Base-by-base conservation (phyloP, 2,888 invertebrate genomes). In the Saturnia pavonia region DNA sequence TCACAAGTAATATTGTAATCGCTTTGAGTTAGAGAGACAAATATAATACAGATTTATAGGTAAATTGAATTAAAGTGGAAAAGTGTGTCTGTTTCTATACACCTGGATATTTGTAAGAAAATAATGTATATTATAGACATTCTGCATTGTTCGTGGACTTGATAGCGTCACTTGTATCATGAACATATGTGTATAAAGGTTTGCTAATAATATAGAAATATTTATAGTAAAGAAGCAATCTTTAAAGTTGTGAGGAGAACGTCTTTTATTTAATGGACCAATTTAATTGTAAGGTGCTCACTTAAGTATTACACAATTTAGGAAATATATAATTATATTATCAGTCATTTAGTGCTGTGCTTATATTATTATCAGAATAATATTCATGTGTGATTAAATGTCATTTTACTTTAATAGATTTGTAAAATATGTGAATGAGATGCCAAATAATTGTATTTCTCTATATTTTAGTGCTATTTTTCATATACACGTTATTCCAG, bases 361-460 rank as follows among this genome's bases (percentile, higher is more conserved):
- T 88, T 86, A 84, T 22, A 22, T 80, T 79, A 78, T 79, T 83
- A 82, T 81, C 82, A 83, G 85, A 87, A 85, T 85, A 84, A 85
- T 86, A 75, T 81, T 81, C 78, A 67, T 72, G 14, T 40, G 34
- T 40, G 2, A 7, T 63, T 16, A 34, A 40, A 45, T 68, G 68
- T 71, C 67, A 68, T 69, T 73, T 68, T 73, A 70, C 54, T 72
- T 67, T 54, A n/a, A 67, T 51, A 68, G 48, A 27, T 27, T 25
- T 51, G 48, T 54, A 68, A 79, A 60, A 79, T 80, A 84, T 89
- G 91, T 91, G 88, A 91, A 90, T 89, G 83, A 89, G 87, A 92
- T 91, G 90, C 94, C 92, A 93, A 94, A 94, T 92, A 92, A 88
- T 87, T 87, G 85, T 84, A 85, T 85, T 81, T 77, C 81, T 81